Percentiles rank a stretch among this genome's conserved stretches.
Evolutionary conservation across 2,113 vertebrate species (phyloP).

Genomic region (Erythrocercus mccallii): DNA sequence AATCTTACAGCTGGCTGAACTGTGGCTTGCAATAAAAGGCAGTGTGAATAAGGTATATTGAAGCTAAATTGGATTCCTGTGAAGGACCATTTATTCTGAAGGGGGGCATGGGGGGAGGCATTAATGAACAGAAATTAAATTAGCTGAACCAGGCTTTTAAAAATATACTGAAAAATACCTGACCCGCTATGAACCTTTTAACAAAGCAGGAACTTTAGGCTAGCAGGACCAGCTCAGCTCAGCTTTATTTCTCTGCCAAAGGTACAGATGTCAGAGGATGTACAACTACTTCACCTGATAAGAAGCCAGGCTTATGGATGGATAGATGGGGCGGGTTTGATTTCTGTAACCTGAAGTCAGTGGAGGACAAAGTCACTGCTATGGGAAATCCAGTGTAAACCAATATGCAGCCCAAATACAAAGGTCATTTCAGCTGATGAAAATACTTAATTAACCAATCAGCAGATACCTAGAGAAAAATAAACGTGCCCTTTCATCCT

Average conservation of each 20-base stretch:
- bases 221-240: neutral
- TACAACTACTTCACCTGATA: neutral
- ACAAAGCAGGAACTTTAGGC: slow-evolving; percentile 51
- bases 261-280: neutral
- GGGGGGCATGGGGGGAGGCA: slow-evolving; percentile 52
- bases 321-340: neutral
- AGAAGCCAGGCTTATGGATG: neutral
- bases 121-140: slow-evolving; percentile 81
- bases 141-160: slow-evolving; percentile 69
- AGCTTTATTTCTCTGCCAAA: neutral
- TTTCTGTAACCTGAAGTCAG: neutral
- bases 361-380: neutral
- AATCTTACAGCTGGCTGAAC: slow-evolving; percentile 77
- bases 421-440: slow-evolving; percentile 8
- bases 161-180: slow-evolving; percentile 71
- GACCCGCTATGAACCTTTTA: slow-evolving; percentile 68
- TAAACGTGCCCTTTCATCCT: slow-evolving; percentile 23
- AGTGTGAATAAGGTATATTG: slow-evolving; percentile 83
- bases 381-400: slow-evolving; percentile 9
- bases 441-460: slow-evolving; percentile 56
- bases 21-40: slow-evolving; percentile 76
- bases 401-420: neutral
- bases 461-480: slow-evolving; percentile 22
- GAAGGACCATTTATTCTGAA: slow-evolving; percentile 75
- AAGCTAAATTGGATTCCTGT: slow-evolving; percentile 80